Conservation (phyloP, 2,113 vertebrate species). For the Rhea pennata region DNA sequence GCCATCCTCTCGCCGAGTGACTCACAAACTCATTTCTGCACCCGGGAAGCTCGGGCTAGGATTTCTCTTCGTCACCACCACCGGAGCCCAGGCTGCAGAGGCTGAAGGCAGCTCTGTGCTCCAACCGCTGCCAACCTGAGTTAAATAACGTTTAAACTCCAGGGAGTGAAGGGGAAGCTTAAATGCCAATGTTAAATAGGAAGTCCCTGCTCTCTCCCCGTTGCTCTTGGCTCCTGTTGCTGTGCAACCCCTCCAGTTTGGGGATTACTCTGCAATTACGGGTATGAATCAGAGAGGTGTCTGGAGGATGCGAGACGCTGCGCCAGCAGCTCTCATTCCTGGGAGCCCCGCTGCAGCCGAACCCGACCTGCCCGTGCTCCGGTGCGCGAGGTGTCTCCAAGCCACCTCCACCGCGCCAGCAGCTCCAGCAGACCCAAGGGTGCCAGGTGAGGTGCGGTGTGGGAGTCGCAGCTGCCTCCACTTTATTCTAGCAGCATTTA, state of each 20-base stretch:
- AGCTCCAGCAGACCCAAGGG: no score
- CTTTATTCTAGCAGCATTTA: background rate
- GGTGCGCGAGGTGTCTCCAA: no score
- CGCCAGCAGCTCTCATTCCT: background rate
- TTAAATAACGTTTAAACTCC: background rate
- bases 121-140: background rate
- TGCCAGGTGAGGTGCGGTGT: background rate
- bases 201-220: background rate
- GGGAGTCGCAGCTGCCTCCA: background rate
- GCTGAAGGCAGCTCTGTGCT: background rate
- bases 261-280: background rate
- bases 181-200: background rate
- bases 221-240: background rate
- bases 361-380: no score
- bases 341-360: no score
- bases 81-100: background rate
- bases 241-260: background rate
- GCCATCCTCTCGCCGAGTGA: background rate
- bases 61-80: no score
- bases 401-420: no score
- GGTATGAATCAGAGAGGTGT: background rate
- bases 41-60: no score
- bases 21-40: background rate
- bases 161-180: background rate
- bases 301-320: background rate